These are phyloP conservation scores for Pollenia amentaria DNA, from an alignment of 2,888 invertebrate genomes.

Conservation along the genomic window DNA sequence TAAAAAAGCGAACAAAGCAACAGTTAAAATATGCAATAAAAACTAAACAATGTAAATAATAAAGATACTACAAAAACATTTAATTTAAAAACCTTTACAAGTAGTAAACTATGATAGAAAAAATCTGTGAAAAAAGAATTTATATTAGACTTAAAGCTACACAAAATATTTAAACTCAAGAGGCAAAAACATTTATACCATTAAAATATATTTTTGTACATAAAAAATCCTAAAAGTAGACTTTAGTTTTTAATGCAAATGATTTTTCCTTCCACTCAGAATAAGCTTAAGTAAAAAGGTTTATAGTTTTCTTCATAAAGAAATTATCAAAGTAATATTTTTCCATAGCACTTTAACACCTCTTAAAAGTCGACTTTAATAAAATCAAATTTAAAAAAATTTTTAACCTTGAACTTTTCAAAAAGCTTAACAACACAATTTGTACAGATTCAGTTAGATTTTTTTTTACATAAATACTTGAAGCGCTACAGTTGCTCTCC, in stretches of 20 bases:
- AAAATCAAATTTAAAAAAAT: not conserved
- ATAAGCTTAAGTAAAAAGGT: not conserved
- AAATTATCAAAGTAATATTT: not conserved
- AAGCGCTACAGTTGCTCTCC: no score
- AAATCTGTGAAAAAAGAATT: no score
- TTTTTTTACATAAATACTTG: no score
- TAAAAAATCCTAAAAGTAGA: not conserved
- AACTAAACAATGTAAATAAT: no score
- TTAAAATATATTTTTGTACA: not conserved
- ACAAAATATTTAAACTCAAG: not conserved
- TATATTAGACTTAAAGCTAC: not conserved
- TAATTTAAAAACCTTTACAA: no score
- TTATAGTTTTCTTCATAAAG: slow-evolving; percentile 3
- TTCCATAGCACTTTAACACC: not conserved
- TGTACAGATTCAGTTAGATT: not conserved
- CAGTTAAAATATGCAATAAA: no score
- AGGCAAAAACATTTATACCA: not conserved
- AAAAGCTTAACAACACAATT: not conserved
- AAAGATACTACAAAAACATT: no score
- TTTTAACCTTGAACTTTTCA: slow-evolving; percentile 21
- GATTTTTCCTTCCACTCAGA: not conserved
- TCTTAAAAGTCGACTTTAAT: no score
- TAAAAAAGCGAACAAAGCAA: no score
- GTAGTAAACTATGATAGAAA: no score
- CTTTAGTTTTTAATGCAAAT: not conserved